phyloP scores from a whole-genome alignment of 2,113 vertebrate species.

The Oenanthe melanoleuca region DNA sequence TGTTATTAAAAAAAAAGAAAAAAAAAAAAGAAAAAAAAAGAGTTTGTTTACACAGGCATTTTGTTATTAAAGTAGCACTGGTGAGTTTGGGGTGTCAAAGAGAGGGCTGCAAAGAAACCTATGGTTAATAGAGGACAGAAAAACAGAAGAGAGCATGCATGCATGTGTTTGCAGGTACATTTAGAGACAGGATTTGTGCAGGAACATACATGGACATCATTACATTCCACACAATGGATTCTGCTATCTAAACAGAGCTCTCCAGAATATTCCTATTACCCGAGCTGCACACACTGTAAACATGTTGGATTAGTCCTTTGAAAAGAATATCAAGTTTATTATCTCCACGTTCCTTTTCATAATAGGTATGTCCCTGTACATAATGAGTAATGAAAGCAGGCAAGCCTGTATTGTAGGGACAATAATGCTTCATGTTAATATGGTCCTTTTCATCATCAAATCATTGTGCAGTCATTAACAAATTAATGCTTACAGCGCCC shows the following conservation, averaged over 20 bases:
- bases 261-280: neutral
- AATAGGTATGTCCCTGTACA: neutral
- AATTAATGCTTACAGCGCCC: constrained; percentile 56
- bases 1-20: neutral
- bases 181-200: neutral
- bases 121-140: neutral
- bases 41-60: neutral
- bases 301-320: neutral
- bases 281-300: neutral
- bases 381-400: constrained; percentile 48
- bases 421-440: constrained; percentile 28
- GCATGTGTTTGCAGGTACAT: neutral
- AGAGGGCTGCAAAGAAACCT: neutral
- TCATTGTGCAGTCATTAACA: constrained; percentile 33
- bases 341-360: constrained; percentile 35
- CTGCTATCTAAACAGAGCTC: neutral
- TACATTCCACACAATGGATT: neutral
- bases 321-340: constrained; percentile 45
- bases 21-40: neutral
- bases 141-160: neutral
- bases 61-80: neutral
- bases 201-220: neutral
- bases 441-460: constrained; percentile 26
- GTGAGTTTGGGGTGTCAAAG: neutral
- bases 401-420: neutral